A percentile compares a stretch with the other conserved stretches of the same genome.
These are phyloP conservation scores for Lichenostomus cassidix DNA, from an alignment of 2,113 vertebrate genomes.

Conservation along the genomic window DNA sequence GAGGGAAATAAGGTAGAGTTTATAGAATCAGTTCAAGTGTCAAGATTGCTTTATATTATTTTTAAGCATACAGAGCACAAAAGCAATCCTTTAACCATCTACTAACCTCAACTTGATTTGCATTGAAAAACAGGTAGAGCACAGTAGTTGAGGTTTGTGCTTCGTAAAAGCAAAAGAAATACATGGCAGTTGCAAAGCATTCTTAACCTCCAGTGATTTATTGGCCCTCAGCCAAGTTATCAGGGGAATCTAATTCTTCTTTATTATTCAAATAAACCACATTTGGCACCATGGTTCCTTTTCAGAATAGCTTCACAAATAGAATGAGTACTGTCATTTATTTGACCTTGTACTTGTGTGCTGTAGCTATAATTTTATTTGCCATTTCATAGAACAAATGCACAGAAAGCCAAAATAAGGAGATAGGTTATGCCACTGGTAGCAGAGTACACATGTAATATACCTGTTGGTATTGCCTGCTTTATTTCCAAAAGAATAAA, in stretches of 20 bases:
- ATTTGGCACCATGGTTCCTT: slow-evolving; percentile 89
- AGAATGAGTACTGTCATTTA: slow-evolving; percentile 88
- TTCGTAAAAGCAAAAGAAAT: slow-evolving; percentile 75
- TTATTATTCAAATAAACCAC: slow-evolving; percentile 89
- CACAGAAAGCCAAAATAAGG: slow-evolving; percentile 66
- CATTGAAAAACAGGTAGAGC: slow-evolving; percentile 69
- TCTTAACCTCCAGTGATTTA: slow-evolving; percentile 89
- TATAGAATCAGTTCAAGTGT: slow-evolving; percentile 21
- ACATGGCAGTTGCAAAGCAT: slow-evolving; percentile 78
- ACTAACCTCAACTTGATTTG: slow-evolving; percentile 67
- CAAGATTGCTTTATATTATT: background rate
- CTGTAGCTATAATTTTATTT: slow-evolving; percentile 80
- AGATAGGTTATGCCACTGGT: slow-evolving; percentile 35
- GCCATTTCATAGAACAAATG: slow-evolving; percentile 74
- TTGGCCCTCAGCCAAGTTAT: slow-evolving; percentile 84
- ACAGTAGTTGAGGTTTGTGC: slow-evolving; percentile 58
- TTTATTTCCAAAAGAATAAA: slow-evolving; percentile 48
- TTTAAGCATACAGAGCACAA: slow-evolving; percentile 41
- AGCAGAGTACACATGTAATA: background rate
- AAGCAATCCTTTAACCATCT: slow-evolving; percentile 58
- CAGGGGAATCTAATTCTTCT: slow-evolving; percentile 84
- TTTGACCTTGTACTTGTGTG: slow-evolving; percentile 84
- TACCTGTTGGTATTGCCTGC: slow-evolving; percentile 23
- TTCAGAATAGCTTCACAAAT: slow-evolving; percentile 85
- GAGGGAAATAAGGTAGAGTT: slow-evolving; percentile 12